Conservation (phyloP, 2,888 invertebrate species). For the Mayetiola destructor region DNA sequence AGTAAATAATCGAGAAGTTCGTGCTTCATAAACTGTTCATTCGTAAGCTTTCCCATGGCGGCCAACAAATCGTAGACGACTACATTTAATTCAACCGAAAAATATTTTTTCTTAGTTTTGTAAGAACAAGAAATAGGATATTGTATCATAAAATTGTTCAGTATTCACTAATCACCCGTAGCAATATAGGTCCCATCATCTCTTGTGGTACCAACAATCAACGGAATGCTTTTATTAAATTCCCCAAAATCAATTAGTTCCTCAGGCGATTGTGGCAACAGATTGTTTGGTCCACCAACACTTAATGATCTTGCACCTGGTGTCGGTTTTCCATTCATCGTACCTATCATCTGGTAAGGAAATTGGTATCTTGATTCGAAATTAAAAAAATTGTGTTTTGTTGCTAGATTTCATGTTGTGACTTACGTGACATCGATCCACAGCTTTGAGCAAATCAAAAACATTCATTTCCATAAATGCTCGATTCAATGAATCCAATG, state of each 20-base stretch:
- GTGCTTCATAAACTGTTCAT: neutral
- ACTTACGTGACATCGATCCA: constrained; percentile 18
- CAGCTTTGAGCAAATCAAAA: constrained; percentile 25
- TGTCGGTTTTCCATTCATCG: constrained; percentile 23
- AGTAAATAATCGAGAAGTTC: neutral
- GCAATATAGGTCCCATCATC: constrained; percentile 37
- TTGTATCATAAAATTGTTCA: neutral
- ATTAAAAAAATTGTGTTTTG: no score
- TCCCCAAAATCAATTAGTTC: constrained; percentile 16
- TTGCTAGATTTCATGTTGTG: constrained; percentile 22
- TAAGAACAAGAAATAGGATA: neutral
- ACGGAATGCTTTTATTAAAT: constrained; percentile 28
- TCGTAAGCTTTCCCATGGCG: neutral
- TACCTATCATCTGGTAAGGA: constrained; percentile 17
- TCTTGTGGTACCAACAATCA: constrained; percentile 37
- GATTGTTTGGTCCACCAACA: constrained; percentile 24
- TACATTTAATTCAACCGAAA: no score
- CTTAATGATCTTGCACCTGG: constrained; percentile 30
- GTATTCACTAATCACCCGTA: constrained; percentile 27
- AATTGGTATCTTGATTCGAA: constrained; percentile 22
- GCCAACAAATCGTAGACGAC: constrained; percentile 22
- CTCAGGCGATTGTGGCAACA: constrained; percentile 29
- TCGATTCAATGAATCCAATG: constrained; percentile 26
- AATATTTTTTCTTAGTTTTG: neutral
- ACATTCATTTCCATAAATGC: constrained; percentile 28